Conservation (phyloP, 1,140 invertebrate species). For the Dinoponera quadriceps region DNA sequence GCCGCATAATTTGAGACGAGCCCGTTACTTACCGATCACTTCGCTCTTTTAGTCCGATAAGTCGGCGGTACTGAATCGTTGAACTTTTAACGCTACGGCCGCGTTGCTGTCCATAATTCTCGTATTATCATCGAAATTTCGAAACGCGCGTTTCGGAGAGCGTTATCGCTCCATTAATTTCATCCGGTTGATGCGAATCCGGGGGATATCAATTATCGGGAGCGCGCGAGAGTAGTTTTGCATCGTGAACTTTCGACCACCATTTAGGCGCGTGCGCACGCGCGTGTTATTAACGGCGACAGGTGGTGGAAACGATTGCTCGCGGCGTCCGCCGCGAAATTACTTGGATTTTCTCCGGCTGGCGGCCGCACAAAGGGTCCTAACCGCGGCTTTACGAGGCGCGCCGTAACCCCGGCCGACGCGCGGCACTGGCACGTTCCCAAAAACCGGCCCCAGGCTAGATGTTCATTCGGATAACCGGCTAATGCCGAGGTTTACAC, state of each 20-base stretch:
- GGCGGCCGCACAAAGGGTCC: constrained; percentile 23
- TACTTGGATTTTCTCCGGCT: constrained; percentile 19
- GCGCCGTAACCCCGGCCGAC: constrained; percentile 52
- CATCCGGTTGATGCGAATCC: neutral
- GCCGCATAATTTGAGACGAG: too few species aligned
- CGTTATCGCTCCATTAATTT: constrained; percentile 19
- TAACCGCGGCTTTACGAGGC: constrained; percentile 62
- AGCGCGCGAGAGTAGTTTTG: neutral
- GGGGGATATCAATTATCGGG: constrained; percentile 15
- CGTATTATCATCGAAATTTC: neutral
- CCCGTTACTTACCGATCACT: too few species aligned
- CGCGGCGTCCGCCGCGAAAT: neutral
- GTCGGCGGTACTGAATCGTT: neutral
- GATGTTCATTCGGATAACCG: constrained; percentile 69
- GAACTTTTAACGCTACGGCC: neutral
- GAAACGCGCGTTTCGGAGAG: neutral
- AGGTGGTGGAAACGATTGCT: constrained; percentile 34
- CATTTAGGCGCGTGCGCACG: neutral
- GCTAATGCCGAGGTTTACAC: constrained; percentile 69
- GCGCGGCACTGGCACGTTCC: constrained; percentile 64
- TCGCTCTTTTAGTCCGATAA: too few species aligned
- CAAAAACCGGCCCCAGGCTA: constrained; percentile 63
- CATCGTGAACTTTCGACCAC: neutral
- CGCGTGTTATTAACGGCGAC: constrained; percentile 29
- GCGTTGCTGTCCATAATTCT: neutral